phyloP scores from a whole-genome alignment of 1,140 invertebrate species.

The Diplogasteroides magnus region DNA sequence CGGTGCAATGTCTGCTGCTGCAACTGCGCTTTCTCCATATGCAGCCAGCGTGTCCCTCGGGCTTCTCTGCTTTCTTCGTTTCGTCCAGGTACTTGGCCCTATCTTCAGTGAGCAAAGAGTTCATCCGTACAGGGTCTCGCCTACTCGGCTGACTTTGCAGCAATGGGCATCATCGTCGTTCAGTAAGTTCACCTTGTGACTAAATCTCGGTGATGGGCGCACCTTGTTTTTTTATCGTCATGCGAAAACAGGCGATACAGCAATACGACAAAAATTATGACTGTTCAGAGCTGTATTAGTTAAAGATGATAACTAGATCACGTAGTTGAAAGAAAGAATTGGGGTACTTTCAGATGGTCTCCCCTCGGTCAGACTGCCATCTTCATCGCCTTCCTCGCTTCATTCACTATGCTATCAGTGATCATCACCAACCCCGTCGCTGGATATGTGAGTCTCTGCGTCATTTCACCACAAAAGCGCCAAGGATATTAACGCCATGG shows the following conservation, averaged over 20 bases:
- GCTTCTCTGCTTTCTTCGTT: slow-evolving; percentile 8
- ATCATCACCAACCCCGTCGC: slow-evolving; percentile 16
- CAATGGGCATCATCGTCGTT: slow-evolving; percentile 21
- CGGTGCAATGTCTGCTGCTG: slow-evolving; percentile 10
- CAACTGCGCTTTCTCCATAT: slow-evolving; percentile 9
- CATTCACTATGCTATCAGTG: slow-evolving; percentile 15
- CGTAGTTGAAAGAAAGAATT: too few relatives aligned
- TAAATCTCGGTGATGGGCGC: too few relatives aligned
- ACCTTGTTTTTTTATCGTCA: too few relatives aligned
- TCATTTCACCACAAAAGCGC: background rate
- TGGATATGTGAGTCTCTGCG: slow-evolving; percentile 12
- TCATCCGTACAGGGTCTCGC: slow-evolving; percentile 17
- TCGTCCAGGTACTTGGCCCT: slow-evolving; percentile 5
- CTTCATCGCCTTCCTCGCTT: too few relatives aligned
- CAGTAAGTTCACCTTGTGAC: too few relatives aligned
- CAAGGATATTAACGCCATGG: background rate
- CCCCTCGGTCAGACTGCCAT: slow-evolving; percentile 17
- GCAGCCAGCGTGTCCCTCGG: slow-evolving; percentile 13
- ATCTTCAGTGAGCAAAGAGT: background rate
- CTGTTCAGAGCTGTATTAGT: too few relatives aligned
- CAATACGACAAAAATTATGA: too few relatives aligned
- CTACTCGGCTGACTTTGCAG: slow-evolving; percentile 17
- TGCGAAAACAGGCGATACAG: too few relatives aligned
- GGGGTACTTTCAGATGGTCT: slow-evolving; percentile 18
- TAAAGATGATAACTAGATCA: too few relatives aligned